Conservation (phyloP, 2,888 invertebrate species). For the Smittia aterrima region DNA sequence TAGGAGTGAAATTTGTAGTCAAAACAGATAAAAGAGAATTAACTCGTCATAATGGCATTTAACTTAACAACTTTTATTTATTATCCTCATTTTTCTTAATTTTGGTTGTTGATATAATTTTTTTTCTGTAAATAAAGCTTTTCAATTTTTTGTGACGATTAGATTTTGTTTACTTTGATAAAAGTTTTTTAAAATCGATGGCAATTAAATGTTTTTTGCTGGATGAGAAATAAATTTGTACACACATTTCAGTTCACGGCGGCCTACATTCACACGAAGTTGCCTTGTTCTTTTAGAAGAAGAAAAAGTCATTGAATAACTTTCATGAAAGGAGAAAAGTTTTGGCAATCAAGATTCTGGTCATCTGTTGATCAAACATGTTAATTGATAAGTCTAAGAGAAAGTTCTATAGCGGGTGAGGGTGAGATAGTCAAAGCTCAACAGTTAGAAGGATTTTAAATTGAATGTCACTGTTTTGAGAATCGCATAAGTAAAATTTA, state of each 20-base stretch:
- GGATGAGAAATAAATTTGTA: constrained; percentile 14
- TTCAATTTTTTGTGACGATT: neutral
- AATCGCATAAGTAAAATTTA: no score
- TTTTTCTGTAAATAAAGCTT: neutral
- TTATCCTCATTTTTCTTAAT: neutral
- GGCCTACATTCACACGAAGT: constrained; percentile 39
- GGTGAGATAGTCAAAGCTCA: no score
- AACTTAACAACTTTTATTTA: constrained; percentile 15
- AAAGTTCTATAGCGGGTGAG: no score
- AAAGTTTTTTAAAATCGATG: neutral
- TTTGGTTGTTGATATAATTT: constrained; percentile 25
- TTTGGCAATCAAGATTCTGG: neutral
- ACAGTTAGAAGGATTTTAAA: no score
- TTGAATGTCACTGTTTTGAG: no score
- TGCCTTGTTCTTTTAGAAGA: constrained; percentile 27
- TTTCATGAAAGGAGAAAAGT: no score
- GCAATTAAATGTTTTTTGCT: neutral
- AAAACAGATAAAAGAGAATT: neutral
- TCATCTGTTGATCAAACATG: no score
- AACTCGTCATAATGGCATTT: constrained; percentile 21
- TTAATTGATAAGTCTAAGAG: no score
- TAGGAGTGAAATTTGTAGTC: constrained; percentile 30
- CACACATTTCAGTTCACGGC: constrained; percentile 37
- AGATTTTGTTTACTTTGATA: neutral
- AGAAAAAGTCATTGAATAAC: no score